These are phyloP conservation scores for Orientallactaga sibirica DNA, from an alignment of 2,797 vertebrate genomes.

Conservation along the genomic window DNA sequence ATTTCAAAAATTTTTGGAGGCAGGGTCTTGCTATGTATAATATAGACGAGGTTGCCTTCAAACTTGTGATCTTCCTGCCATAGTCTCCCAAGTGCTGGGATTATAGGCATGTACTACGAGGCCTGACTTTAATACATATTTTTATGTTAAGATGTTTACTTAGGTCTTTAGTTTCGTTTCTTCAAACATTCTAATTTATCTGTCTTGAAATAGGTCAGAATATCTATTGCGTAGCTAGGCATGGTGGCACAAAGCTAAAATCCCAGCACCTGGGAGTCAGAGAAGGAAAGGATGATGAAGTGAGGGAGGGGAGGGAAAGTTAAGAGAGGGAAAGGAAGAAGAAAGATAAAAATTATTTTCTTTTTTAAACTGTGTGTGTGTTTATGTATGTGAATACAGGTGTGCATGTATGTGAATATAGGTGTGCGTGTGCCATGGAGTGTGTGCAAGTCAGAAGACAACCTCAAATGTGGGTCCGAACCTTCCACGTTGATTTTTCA, in stretches of 20 bases:
- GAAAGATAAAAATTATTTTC: too few relatives aligned
- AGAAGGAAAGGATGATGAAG: background rate
- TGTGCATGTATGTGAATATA: too few relatives aligned
- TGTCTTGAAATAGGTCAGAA: constrained; percentile 4
- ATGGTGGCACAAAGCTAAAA: background rate
- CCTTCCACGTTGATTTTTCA: too few relatives aligned
- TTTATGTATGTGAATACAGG: too few relatives aligned
- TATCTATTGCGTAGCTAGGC: constrained; percentile 11
- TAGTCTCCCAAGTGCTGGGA: background rate
- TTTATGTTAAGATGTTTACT: constrained; percentile 47
- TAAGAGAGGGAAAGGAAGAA: too few relatives aligned
- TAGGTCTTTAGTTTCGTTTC: constrained; percentile 42
- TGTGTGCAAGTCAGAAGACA: too few relatives aligned
- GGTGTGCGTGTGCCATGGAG: too few relatives aligned
- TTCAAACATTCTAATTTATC: constrained; percentile 50
- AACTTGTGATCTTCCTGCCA: background rate
- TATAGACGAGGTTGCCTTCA: background rate
- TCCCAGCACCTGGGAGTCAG: background rate
- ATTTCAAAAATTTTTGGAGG: too few relatives aligned
- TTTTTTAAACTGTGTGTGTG: too few relatives aligned
- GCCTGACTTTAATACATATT: constrained; percentile 15
- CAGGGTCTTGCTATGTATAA: background rate
- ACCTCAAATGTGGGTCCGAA: too few relatives aligned
- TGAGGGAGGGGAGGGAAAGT: too few relatives aligned
- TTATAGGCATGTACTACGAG: background rate